A percentile compares a stretch with the other conserved stretches of the same genome.
Conservation (phyloP, 2,888 invertebrate species). For the Myopa tessellatipennis region DNA sequence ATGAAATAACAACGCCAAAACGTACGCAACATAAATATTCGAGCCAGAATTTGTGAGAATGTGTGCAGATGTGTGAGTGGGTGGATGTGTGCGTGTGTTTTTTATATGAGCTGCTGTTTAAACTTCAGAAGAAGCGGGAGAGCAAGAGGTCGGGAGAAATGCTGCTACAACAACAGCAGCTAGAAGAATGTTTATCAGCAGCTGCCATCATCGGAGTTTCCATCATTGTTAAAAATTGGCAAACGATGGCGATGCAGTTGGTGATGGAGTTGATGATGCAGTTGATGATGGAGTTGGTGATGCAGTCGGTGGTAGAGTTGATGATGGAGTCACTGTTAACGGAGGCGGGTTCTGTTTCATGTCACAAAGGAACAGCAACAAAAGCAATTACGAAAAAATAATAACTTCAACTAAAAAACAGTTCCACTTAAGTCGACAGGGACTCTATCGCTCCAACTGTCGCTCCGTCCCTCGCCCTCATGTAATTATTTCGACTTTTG, state of each 20-base stretch:
- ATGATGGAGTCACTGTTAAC: not conserved
- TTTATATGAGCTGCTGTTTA: too few species aligned
- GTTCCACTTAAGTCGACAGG: conserved; percentile 25
- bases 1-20: conserved; percentile 29
- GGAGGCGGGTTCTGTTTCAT: not conserved
- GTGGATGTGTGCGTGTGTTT: too few species aligned
- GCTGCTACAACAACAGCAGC: not conserved
- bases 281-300: not conserved
- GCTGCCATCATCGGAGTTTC: conserved; percentile 24
- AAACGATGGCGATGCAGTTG: not conserved
- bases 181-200: conserved; percentile 20
- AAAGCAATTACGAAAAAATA: not conserved
- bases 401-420: conserved; percentile 3
- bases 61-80: too few species aligned
- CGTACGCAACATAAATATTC: conserved; percentile 19
- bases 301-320: not conserved
- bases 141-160: too few species aligned
- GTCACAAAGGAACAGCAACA: conserved; percentile 14
- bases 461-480: not conserved
- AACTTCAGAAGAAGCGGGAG: not conserved
- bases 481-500: conserved; percentile 11
- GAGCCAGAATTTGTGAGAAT: too few species aligned
- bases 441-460: conserved; percentile 4
- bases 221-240: conserved; percentile 24
- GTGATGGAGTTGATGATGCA: not conserved